Evolutionary conservation across 2,113 vertebrate genomes (phyloP).

Genomic region (Urocynchramus pylzowi): DNA sequence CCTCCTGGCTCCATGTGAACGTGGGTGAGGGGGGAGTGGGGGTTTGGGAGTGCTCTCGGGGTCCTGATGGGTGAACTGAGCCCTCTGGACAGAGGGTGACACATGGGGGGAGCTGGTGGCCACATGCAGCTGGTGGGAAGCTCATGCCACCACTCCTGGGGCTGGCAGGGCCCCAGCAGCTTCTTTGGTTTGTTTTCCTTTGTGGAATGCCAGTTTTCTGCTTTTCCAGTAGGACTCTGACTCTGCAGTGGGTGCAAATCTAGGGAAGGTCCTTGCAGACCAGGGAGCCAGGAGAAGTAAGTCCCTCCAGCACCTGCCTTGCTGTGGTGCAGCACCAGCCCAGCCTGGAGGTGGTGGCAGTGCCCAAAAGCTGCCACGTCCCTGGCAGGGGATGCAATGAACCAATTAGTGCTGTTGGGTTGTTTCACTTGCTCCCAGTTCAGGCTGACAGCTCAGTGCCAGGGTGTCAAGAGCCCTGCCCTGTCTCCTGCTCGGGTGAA

Average conservation of each 20-base stretch:
- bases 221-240: neutral
- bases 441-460: neutral
- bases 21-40: accelerated
- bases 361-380: neutral
- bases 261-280: neutral
- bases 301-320: neutral
- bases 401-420: neutral
- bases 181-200: neutral
- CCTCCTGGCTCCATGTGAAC: accelerated
- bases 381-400: neutral
- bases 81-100: neutral
- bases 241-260: neutral
- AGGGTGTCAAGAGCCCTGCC: neutral
- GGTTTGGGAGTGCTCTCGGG: accelerated
- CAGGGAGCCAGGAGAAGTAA: accelerated
- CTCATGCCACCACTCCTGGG: accelerated
- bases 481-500: neutral
- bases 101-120: accelerated
- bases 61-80: neutral
- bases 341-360: neutral
- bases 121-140: neutral
- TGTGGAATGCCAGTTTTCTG: neutral
- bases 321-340: accelerated
- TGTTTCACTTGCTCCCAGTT: neutral
- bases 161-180: neutral